phyloP scores from a whole-genome alignment of 1,140 invertebrate species.

The Bactericera cockerelli region DNA sequence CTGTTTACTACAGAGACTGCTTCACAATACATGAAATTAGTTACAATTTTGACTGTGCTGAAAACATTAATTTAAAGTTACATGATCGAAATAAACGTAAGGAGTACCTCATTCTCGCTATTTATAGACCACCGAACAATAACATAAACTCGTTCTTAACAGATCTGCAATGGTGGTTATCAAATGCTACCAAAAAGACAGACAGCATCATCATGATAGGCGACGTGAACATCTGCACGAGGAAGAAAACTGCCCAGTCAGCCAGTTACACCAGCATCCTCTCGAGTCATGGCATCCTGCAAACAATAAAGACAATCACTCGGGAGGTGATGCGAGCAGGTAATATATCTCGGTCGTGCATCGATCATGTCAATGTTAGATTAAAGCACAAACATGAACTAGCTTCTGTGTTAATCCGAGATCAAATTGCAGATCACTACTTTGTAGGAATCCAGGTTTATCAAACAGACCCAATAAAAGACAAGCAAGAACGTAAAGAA shows the following conservation, averaged over 20 bases:
- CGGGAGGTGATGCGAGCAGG: background rate
- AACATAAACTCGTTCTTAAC: background rate
- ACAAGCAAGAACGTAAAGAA: background rate
- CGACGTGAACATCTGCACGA: background rate
- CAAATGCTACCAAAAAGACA: background rate
- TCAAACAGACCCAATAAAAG: background rate
- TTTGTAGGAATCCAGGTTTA: background rate
- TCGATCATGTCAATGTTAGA: slow-evolving; percentile 4
- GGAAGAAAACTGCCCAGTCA: background rate
- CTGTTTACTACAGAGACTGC: background rate
- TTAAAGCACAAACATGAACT: background rate
- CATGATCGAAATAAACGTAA: background rate
- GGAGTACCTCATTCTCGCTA: background rate
- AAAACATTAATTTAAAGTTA: background rate
- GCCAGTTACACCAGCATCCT: background rate
- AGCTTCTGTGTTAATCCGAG: background rate
- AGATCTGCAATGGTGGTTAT: background rate
- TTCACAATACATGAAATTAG: background rate
- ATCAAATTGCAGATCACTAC: background rate
- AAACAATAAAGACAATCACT: background rate
- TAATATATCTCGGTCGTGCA: background rate
- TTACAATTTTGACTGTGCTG: background rate
- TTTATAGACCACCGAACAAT: background rate
- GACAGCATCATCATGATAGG: background rate
- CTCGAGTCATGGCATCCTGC: background rate